Evolutionary conservation across 2,888 invertebrate species (phyloP).

Genomic region (Linnaemya vulpina): DNA sequence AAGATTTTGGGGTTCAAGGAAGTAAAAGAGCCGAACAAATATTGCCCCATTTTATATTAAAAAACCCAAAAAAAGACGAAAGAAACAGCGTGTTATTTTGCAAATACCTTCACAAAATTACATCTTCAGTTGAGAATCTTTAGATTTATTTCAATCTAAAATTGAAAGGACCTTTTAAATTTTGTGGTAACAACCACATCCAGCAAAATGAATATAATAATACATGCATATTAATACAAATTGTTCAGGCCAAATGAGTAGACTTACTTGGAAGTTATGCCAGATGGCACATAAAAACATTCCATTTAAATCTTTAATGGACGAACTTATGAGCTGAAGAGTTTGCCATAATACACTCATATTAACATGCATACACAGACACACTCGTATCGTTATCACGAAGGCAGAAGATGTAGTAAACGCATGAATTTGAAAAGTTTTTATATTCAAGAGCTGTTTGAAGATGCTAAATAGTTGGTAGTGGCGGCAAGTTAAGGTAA

Average conservation of each 20-base stretch:
- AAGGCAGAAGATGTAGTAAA: not conserved
- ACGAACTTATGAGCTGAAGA: not conserved
- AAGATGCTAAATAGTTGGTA: slow-evolving; percentile 8
- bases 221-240: not conserved
- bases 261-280: not conserved
- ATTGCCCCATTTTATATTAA: not conserved
- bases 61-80: too few species aligned
- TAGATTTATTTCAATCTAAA: slow-evolving; percentile 16
- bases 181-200: slow-evolving; percentile 28
- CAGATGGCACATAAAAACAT: slow-evolving; percentile 25
- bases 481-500: not conserved
- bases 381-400: not conserved
- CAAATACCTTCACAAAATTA: not conserved
- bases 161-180: slow-evolving; percentile 33
- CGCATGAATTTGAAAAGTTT: slow-evolving; percentile 3
- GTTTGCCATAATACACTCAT: not conserved
- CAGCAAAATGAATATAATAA: slow-evolving; percentile 24
- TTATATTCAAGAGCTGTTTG: slow-evolving; percentile 3
- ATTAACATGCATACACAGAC: too few species aligned
- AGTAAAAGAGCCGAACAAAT: not conserved
- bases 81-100: not conserved
- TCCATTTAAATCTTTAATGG: slow-evolving; percentile 14
- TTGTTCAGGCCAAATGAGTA: not conserved
- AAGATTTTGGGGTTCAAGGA: slow-evolving; percentile 36
- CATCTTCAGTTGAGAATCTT: slow-evolving; percentile 15